A percentile compares a stretch with the other conserved stretches of the same genome.
Evolutionary conservation across 2,797 vertebrate species (phyloP).

Genomic region (Chelon auratus): DNA sequence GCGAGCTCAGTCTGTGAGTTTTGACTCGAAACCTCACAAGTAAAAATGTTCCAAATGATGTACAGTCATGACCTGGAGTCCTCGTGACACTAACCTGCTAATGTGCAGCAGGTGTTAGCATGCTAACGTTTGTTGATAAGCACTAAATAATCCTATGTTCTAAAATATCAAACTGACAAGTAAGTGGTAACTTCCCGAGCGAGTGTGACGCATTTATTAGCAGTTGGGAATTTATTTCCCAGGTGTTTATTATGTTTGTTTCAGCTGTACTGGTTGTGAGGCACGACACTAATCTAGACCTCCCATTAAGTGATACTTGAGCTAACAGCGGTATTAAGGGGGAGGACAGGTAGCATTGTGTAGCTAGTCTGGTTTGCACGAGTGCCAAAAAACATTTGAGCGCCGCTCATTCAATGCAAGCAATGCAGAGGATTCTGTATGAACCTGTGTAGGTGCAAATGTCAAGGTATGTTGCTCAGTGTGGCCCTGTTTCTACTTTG

Average conservation of each 20-base stretch:
- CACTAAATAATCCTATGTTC: neutral
- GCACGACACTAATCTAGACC: neutral
- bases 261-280: constrained; percentile 4
- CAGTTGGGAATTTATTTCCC: constrained; percentile 1
- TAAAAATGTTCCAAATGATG: neutral
- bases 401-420: neutral
- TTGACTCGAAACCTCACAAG: constrained; percentile 14
- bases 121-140: neutral
- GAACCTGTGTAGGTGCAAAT: constrained; percentile 10
- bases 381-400: constrained; percentile 32
- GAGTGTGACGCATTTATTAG: too few species aligned
- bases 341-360: neutral
- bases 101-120: neutral
- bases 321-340: constrained; percentile 14
- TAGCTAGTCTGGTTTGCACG: constrained; percentile 14
- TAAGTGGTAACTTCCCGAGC: too few species aligned
- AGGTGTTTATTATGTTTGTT: constrained; percentile 5
- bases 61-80: neutral
- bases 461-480: neutral
- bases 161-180: neutral
- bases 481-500: neutral
- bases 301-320: constrained; percentile 24
- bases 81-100: neutral
- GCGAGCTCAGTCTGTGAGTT: constrained; percentile 7
- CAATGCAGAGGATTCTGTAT: neutral